Percentiles rank a stretch among this genome's conserved stretches.
These are phyloP conservation scores for Hypena proboscidalis DNA, from an alignment of 2,888 invertebrate species.

Conservation along the genomic window DNA sequence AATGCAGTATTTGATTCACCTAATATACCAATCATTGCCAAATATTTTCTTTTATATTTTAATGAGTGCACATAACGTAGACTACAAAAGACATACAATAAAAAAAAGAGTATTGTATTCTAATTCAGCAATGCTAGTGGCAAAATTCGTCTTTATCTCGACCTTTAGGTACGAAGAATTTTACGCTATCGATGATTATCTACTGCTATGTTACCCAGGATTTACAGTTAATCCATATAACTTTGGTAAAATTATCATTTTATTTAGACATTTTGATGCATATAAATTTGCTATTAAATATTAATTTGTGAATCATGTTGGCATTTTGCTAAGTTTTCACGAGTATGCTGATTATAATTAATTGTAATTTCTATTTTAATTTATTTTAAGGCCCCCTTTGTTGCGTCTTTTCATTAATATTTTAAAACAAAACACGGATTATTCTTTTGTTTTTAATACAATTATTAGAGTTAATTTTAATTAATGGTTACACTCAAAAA, in stretches of 20 bases:
- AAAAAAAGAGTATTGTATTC: constrained; percentile 12
- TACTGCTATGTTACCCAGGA: constrained; percentile 16
- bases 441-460: too few species aligned
- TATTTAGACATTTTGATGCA: constrained; percentile 9
- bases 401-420: too few species aligned
- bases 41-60: constrained; percentile 13
- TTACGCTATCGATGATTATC: constrained; percentile 22
- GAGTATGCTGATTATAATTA: constrained; percentile 20
- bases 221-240: constrained; percentile 9
- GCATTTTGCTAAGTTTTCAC: constrained; percentile 12
- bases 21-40: background rate
- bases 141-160: constrained; percentile 28
- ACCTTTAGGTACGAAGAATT: constrained; percentile 11
- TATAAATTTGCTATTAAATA: constrained; percentile 14
- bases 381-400: too few species aligned
- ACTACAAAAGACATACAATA: constrained; percentile 7
- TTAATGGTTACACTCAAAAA: too few species aligned
- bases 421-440: too few species aligned
- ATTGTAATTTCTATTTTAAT: constrained; percentile 13
- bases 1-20: too few species aligned
- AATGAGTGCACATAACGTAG: constrained; percentile 7
- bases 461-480: too few species aligned
- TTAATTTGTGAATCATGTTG: constrained; percentile 13
- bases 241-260: constrained; percentile 15
- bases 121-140: constrained; percentile 10